Base-by-base conservation (phyloP, 2,888 invertebrate species). In the Aricia artaxerxes region DNA sequence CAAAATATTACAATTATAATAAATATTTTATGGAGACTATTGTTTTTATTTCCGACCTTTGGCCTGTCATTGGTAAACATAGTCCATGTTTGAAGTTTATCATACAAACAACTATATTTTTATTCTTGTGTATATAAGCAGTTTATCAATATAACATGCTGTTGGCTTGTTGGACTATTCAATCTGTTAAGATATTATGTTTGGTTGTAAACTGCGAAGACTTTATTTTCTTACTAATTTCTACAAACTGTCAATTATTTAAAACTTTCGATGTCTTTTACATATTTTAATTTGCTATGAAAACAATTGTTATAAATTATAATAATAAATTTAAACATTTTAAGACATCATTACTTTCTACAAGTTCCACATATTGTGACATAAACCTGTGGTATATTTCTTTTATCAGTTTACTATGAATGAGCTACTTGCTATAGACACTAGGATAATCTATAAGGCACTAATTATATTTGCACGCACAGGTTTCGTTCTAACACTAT, bases 1-100 rank as follows among this genome's bases (percentile, higher is more conserved):
- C 76, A 76, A 76, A 57, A 35, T 31, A 76, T 76, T 76, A 76
- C 76, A 76, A 57, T 76, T 76, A 75, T 75, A 76, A 76, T 76
- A 76, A 76, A 76, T 76, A 57, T 76, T 76, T 76, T 57, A 49
- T 24, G 49, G 49, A 49, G 31, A 76, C 57, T 76, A 49, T 31
- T 35, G 31, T 76, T 53, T 76, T 76, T 35, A 53, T 76, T 57
- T 53, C 53, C 2, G 35, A 53, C 57, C 76, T 76, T 35, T 13
- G 57, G 76, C 76, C 76, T 76, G 53, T 4, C 53, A 53, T 76
- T 76, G 76, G 76, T 76, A 76, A 76, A 76, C 16, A 0, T 76
- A 35, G 76, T 76, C 76, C 76, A 7, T 44, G 44, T 73, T 9
- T 13, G 13, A 44, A 73, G 7, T 73, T 73, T n/a, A 44, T 44